These are phyloP conservation scores for Lymantria dispar DNA, from an alignment of 2,888 invertebrate species.

Conservation along the genomic window DNA sequence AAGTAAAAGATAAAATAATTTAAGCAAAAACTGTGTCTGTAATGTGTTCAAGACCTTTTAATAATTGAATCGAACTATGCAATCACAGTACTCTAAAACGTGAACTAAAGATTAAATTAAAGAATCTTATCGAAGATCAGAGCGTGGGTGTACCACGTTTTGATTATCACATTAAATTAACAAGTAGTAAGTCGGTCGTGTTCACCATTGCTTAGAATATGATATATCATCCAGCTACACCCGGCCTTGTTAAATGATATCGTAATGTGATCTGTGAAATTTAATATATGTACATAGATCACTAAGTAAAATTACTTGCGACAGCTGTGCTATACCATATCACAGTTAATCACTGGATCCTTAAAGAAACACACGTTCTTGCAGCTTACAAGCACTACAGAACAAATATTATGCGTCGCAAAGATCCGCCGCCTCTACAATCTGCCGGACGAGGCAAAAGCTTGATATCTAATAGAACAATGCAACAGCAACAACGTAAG, in stretches of 20 bases:
- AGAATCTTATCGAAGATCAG: slow-evolving; percentile 48
- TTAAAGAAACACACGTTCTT: slow-evolving; percentile 52
- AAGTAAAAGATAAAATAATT: background rate
- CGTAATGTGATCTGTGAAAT: slow-evolving; percentile 61
- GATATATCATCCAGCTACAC: slow-evolving; percentile 68
- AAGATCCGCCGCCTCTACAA: slow-evolving; percentile 50
- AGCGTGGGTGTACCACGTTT: slow-evolving; percentile 40
- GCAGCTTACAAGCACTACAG: slow-evolving; percentile 12
- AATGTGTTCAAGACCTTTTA: background rate
- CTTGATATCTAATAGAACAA: slow-evolving; percentile 64
- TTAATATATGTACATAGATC: slow-evolving; percentile 66
- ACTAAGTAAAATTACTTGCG: slow-evolving; percentile 57
- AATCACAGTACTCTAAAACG: slow-evolving; percentile 29
- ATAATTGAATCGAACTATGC: slow-evolving; percentile 10
- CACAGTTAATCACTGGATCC: slow-evolving; percentile 54
- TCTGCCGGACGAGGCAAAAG: slow-evolving; percentile 57
- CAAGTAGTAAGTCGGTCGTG: slow-evolving; percentile 55
- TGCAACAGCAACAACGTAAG: slow-evolving; percentile 65
- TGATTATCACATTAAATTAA: slow-evolving; percentile 42
- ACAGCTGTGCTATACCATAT: slow-evolving; percentile 42
- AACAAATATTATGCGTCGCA: slow-evolving; percentile 55
- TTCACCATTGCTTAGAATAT: slow-evolving; percentile 71
- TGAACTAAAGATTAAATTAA: slow-evolving; percentile 42
- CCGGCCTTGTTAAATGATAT: slow-evolving; percentile 72
- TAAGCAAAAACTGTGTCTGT: background rate